Base-by-base conservation (phyloP, 2,113 vertebrate genomes). In the Chunga burmeisteri region DNA sequence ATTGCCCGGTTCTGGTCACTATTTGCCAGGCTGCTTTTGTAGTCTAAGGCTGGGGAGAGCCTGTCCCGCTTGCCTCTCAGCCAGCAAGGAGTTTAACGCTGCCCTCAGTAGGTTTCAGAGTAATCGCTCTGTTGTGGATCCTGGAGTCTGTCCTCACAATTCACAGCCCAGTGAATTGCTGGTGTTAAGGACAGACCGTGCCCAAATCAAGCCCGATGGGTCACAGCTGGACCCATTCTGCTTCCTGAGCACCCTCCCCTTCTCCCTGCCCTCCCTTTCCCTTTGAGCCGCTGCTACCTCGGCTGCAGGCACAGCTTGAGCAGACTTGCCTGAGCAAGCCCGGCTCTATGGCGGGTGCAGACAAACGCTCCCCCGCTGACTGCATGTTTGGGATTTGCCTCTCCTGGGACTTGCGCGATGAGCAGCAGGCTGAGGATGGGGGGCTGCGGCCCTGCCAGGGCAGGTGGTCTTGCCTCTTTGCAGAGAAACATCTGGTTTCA, bases 261-360 rank as follows among this genome's bases (percentile, higher is more conserved):
- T 6, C 62, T 36, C 56, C 55, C 58, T 18, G 17, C 62, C 83
- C 50, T 40, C 66, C 67, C 36, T 53, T 53, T 23, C 15, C 13
- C 78, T 29, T 36, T 4, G 12, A 74, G 19, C 52, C 9, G 20
- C 56, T 7, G 68, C 68, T n/a, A n/a, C 55, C 30, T 27, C 22
- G n/a, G 65, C 40, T 44, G 50, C 67, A 13, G 40, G 58, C 66
- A 11, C 1, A 1, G 58, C 66, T 46, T 0, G 62, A 82, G 75
- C 88, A 55, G 86, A 78, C 90, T 11, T 90, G 91, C 93, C 86
- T 7, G 1, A 85, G 88, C 94, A 90, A 80, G 94, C 90, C 82
- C 3, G 0, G 85, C 70, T 52, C 46, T 6, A 2, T 0, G 0
- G 81, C 2, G 6, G 52, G 66, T 12, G 67, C 5, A 17, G 89